Evolutionary conservation across 1,140 invertebrate species (phyloP).

Genomic region (Bombyx mori): DNA sequence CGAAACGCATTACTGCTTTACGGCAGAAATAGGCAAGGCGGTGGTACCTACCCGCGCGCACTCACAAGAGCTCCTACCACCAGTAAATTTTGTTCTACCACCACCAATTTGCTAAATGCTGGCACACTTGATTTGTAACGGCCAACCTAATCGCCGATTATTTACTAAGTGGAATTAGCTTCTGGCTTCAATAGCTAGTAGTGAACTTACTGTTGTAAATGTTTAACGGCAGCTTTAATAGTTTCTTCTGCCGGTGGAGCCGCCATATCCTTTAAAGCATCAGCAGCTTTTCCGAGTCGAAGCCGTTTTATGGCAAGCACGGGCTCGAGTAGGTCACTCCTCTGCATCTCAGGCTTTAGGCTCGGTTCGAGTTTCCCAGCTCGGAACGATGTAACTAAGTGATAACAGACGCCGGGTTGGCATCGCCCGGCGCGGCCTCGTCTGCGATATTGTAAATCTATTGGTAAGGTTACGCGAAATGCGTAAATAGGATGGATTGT

Average conservation of each 20-base stretch:
- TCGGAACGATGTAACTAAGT: constrained; percentile 75
- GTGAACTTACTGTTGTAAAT: constrained; percentile 47
- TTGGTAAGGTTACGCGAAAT: too few species aligned
- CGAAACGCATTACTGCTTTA: too few species aligned
- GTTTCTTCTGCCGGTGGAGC: constrained; percentile 78
- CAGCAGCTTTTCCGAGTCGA: constrained; percentile 76
- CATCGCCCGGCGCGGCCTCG: constrained; percentile 83
- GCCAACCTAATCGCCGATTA: too few species aligned
- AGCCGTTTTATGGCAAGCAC: constrained; percentile 78
- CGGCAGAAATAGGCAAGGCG: too few species aligned
- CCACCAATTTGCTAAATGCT: too few species aligned
- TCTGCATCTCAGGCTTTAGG: constrained; percentile 75
- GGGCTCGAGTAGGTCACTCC: constrained; percentile 75
- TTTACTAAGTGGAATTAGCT: too few species aligned
- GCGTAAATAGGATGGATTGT: too few species aligned
- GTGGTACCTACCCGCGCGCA: too few species aligned
- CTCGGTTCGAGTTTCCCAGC: constrained; percentile 60
- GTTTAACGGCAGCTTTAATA: constrained; percentile 76
- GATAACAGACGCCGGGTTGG: constrained; percentile 83
- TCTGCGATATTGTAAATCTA: constrained; percentile 37
- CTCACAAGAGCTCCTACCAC: too few species aligned
- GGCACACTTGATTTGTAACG: too few species aligned
- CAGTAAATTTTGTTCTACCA: too few species aligned
- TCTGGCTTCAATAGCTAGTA: constrained; percentile 1
- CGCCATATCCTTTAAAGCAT: constrained; percentile 79